Evolutionary conservation across 2,888 invertebrate genomes (phyloP).

Genomic region (Melikaiella ostensackeni): DNA sequence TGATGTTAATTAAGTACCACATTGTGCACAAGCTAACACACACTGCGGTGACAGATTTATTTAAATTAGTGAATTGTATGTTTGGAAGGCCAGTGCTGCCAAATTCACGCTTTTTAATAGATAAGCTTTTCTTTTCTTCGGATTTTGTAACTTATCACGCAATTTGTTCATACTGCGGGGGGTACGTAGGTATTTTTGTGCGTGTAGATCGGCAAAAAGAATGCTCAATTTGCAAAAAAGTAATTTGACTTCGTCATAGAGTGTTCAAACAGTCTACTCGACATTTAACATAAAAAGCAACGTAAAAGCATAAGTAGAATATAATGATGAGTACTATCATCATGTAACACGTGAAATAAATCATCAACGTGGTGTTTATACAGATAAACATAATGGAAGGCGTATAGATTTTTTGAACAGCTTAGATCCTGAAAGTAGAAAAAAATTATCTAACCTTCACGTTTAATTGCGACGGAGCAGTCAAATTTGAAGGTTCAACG

Average conservation of each 20-base stretch:
- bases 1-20: too few relatives aligned
- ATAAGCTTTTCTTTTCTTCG: too few relatives aligned
- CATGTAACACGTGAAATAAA: constrained; percentile 40
- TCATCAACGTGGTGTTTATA: constrained; percentile 15
- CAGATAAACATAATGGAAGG: constrained; percentile 49
- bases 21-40: too few relatives aligned
- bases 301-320: constrained; percentile 43
- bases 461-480: constrained; percentile 50
- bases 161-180: constrained; percentile 38
- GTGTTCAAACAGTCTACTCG: constrained; percentile 44
- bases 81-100: too few relatives aligned
- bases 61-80: too few relatives aligned
- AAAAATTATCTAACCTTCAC: constrained; percentile 45
- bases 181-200: constrained; percentile 40
- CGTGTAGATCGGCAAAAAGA: neutral
- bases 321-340: constrained; percentile 45
- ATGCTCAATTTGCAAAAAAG: constrained; percentile 29
- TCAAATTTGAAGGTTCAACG: constrained; percentile 44
- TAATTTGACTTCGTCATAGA: constrained; percentile 29
- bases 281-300: constrained; percentile 43
- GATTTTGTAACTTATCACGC: constrained; percentile 37
- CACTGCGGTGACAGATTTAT: too few relatives aligned
- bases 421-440: constrained; percentile 38
- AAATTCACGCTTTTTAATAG: too few relatives aligned
- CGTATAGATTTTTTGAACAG: constrained; percentile 46